Evolutionary conservation across 2,113 vertebrate species (phyloP), one percentile per base, ranked within the genome.

Genomic region (Lethenteron camtschaticum): DNA sequence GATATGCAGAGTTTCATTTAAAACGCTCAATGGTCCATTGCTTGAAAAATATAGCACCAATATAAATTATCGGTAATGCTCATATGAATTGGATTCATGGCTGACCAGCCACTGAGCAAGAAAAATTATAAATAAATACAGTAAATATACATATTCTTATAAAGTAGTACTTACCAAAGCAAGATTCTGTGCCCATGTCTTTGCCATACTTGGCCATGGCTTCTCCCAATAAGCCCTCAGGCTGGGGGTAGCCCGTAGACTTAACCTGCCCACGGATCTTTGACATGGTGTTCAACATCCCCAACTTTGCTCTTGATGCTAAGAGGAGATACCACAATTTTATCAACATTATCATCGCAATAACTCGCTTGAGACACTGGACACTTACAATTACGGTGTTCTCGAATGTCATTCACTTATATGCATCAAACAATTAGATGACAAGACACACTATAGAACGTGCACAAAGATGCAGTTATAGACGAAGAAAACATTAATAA

Each of bases 221-320:
- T 76, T 95, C 89, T 55, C 87, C 89, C 73, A 95, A 81, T 55
- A 96, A 75, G 69, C 88, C 89, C 76, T 96, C 90, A 0, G 85
- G 85, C 80, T 96, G 91, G 0, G 87, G 87, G 77, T 92, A 95
- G 9, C 86, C 89, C 0, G 88, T 89, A 74, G 83, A 81, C 81
- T 88, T 89, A 77, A 89, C 87, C 77, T 95, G 91, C 5, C 90
- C 90, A 72, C 87, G 81, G 75, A 95, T 86, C 82, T 90, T 96
- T 58, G 87, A 95, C 81, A 96, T 74, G 0, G 88, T 95, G 78
- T 86, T 89, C 77, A 94, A 79, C 89, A 96, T 90, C 69, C 90
- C 89, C 68, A 96, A 83, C 73, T 82, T 92, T 73, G 88, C 88
- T 81, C 89, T 84, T 74, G 87, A 89, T 70, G 88, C 90, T 95